These are phyloP conservation scores for Scolopax bukidnonensis DNA, from an alignment of 2,797 vertebrate genomes.

Conservation along the genomic window DNA sequence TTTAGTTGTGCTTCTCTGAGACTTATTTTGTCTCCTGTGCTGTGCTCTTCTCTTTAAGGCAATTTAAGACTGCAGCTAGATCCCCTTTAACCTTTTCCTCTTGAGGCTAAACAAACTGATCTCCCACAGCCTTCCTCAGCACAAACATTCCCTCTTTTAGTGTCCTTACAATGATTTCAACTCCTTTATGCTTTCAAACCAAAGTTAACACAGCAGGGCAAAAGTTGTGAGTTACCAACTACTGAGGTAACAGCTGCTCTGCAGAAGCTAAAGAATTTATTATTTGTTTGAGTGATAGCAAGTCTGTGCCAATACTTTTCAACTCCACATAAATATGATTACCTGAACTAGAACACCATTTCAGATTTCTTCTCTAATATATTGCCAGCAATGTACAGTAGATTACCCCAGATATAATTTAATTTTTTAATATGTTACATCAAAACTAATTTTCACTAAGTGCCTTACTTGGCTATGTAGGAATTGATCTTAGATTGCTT, in stretches of 20 bases:
- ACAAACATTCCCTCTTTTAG: background rate
- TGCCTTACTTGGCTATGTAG: background rate
- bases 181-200: background rate
- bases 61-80: background rate
- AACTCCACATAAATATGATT: background rate
- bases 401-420: background rate
- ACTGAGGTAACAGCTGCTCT: background rate
- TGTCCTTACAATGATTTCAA: background rate
- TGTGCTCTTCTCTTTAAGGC: rapidly evolving
- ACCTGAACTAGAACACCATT: rapidly evolving
- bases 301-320: background rate
- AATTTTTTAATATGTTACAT: background rate
- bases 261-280: background rate
- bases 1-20: background rate
- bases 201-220: background rate
- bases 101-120: background rate
- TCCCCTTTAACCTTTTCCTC: background rate
- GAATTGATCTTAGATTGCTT: background rate
- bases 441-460: background rate
- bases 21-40: background rate
- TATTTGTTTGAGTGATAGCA: background rate
- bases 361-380: background rate
- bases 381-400: rapidly evolving
- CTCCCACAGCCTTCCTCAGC: background rate
- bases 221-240: rapidly evolving